Conservation (phyloP, 1,140 invertebrate genomes). For the Drosophila dunni region DNA sequence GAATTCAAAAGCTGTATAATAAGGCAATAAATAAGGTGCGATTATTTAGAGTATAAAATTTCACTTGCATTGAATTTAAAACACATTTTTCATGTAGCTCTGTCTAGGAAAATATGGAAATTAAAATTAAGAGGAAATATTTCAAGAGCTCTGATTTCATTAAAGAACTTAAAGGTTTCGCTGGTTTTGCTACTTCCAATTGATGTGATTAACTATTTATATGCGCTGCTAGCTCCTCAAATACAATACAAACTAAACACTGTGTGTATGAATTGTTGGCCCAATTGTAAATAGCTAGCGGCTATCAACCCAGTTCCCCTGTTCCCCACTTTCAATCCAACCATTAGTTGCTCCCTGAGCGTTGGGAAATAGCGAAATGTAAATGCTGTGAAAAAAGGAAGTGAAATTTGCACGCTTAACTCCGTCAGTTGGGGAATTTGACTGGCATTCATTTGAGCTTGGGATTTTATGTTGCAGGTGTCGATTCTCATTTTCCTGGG, state of each 20-base stretch:
- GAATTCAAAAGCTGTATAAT: too few relatives aligned
- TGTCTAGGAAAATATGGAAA: too few relatives aligned
- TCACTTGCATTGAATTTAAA: background rate
- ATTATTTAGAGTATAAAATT: background rate
- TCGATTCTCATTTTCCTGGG: slow-evolving; percentile 5
- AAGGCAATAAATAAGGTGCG: too few relatives aligned
- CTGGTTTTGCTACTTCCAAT: background rate
- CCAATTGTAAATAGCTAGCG: slow-evolving; percentile 63
- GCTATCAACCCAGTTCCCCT: background rate
- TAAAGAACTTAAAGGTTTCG: too few relatives aligned
- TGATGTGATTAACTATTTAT: background rate
- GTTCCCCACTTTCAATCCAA: background rate
- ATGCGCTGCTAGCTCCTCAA: slow-evolving; percentile 52
- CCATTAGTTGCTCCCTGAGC: background rate
- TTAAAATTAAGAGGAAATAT: too few relatives aligned
- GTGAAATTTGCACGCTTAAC: slow-evolving; percentile 41
- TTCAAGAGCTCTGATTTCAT: too few relatives aligned
- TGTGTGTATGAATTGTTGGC: slow-evolving; percentile 71
- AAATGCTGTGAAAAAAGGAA: background rate
- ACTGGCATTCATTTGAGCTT: slow-evolving; percentile 64
- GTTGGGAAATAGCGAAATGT: slow-evolving; percentile 18
- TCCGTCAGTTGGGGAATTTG: slow-evolving; percentile 47
- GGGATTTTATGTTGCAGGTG: slow-evolving; percentile 21
- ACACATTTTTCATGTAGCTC: too few relatives aligned
- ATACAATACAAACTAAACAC: slow-evolving; percentile 66